Base-by-base conservation (phyloP, 2,797 vertebrate genomes). In the Sciurus carolinensis region DNA sequence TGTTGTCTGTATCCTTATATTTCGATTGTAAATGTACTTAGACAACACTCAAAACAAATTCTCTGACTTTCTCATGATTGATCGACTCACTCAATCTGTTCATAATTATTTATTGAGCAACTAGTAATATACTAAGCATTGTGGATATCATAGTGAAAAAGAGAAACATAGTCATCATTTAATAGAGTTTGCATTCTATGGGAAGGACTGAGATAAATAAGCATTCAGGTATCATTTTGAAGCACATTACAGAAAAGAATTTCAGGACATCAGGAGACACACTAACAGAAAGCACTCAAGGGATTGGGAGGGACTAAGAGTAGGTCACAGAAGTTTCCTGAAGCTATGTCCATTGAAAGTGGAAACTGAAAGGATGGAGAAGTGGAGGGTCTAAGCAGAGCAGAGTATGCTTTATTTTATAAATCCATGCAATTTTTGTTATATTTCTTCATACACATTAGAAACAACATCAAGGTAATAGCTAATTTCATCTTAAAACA, bases 21-120 rank as follows among this genome's bases (percentile, higher is more conserved):
- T 72, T 90, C 47, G 86, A 77, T 59, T 79, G 59, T 66, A 77
- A 88, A 89, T 81, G 90, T 50, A 83, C 50, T 91, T 24, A 96
- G 50, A 90, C 20, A 76, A 33, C 6, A n/a, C 15, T 59, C 28
- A 18, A 44, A 90, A 93, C 69, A 83, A 59, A 91, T 67, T 59
- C 10, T 82, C 54, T 79, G 44, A 7, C 87, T 62, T 91, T 33
- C 52, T 76, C 1, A 15, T 18, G 33, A 76, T 59, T 89, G 24
- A 73, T n/a, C 5, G 9, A 47, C 9, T 84, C 47, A 94, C 39
- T 76, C 30, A 54, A 36, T 28, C 72, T 79, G 50, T 59, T 72
- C 28, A 66, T 33, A 66, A 66, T 66, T 66, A 66, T 66, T 66
- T 66, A 14, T 33, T 92, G 69, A 95, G 47, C 64, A 77, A 80